Base-by-base conservation (phyloP, 2,888 invertebrate species). In the Scrobipalpa atriplicella region DNA sequence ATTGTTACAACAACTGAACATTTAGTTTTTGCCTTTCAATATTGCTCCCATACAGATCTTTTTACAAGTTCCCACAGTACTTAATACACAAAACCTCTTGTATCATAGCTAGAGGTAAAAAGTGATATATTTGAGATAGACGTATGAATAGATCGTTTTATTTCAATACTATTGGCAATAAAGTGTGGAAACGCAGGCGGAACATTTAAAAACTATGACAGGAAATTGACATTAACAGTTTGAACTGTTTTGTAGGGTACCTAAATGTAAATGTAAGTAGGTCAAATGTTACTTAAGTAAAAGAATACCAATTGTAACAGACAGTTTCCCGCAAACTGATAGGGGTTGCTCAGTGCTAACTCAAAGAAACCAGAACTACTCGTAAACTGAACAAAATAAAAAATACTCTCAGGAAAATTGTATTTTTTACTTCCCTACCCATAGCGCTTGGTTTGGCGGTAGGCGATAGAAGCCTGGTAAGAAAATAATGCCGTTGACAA, bases 51-150 rank as follows among this genome's bases (percentile, higher is more conserved):
- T 52, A 52, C 6, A 21, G 2, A 56, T 13, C 21, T 56, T 56
- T 56, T 56, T 56, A 56, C 54, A 56, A 56, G 5, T 56, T 56
- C 54, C 54, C 54, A 56, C 54, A 1, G 7, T 56, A 56, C 54
- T 56, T 56, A 52, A 13, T 1, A 56, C 54, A 56, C 13, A 56
- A 19, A 21, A 56, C 54, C 54, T 2, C 54, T 13, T 21, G 29
- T 56, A 56, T 56, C 54, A 56, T 29, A 13, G 11, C 3, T 13
- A 13, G 21, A 13, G 13, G 13, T 21, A 56, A 21, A 56, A 56
- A 52, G 19, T 52, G 52, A 52, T 52, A 56, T 56, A 56, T 56
- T 52, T 56, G n/a, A n/a, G 47, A 47, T 29, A 56, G 54, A 56
- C 54, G 13, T 56, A 11, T 56, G 54, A 56, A 56, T 56, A 21